Evolutionary conservation across 2,797 vertebrate genomes (phyloP).

Genomic region (Semotilus atromaculatus): DNA sequence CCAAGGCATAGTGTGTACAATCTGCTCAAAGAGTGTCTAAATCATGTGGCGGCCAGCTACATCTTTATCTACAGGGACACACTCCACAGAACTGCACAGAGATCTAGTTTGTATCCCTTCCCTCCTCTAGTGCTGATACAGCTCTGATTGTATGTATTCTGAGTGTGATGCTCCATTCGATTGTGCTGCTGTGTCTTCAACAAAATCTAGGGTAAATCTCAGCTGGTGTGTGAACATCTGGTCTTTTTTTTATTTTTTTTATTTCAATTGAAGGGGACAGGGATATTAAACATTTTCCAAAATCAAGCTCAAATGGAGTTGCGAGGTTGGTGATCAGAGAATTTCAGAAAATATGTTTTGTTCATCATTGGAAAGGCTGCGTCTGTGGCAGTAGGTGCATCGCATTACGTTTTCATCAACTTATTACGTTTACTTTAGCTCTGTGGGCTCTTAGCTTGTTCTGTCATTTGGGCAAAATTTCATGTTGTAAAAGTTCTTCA

Average conservation of each 20-base stretch:
- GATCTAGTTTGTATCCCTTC: background rate
- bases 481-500: background rate
- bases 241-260: no score
- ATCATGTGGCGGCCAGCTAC: background rate
- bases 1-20: slow-evolving; percentile 22
- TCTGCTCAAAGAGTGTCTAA: slow-evolving; percentile 32
- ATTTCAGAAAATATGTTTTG: background rate
- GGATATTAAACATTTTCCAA: background rate
- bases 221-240: slow-evolving; percentile 6
- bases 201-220: slow-evolving; percentile 12
- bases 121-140: background rate
- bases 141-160: background rate
- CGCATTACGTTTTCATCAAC: background rate
- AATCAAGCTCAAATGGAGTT: background rate
- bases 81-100: background rate
- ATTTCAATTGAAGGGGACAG: no score
- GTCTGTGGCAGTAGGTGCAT: background rate
- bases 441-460: background rate
- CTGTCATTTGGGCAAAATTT: background rate
- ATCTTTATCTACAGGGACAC: slow-evolving; percentile 8
- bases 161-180: background rate
- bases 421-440: background rate
- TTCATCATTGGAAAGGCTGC: background rate
- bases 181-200: slow-evolving; percentile 2
- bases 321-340: background rate